Evolutionary conservation across 1,140 invertebrate species (phyloP), one percentile per base, ranked within the genome.

Genomic region (Leptestheria dahalacensis): DNA sequence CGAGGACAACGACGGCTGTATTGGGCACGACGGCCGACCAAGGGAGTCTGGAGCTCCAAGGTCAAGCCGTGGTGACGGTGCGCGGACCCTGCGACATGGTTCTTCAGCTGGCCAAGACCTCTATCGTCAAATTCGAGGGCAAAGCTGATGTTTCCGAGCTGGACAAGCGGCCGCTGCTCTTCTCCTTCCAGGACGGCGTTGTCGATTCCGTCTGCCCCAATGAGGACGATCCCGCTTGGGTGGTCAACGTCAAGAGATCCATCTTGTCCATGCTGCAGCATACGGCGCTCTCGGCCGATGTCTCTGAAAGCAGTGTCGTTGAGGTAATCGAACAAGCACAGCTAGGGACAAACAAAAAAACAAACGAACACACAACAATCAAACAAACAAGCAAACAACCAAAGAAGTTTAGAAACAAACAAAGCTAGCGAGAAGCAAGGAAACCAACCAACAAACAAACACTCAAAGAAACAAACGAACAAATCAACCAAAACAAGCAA

Each of bases 211-310:
- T 91, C 18, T 91, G 88, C 69, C 85, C 88, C 0, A 68, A 79
- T 6, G 67, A 73, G 2, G 67, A 70, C 1, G 91, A 95, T 66
- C 73, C 79, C 6, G 74, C 78, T 2, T 92, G 87, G 85, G 81
- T 82, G 1, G 75, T 93, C 55, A 96, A 96, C 72, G 80, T 94
- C 68, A 94, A 94, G 70, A 79, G 84, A 64, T 91, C 86, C 26
- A 76, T 92, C 11, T 69, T 96, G 3, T 90, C 90, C 0, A 79
- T 89, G 63, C 78, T 94, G 50, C 91, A 95, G 67, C 95, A 94
- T 68, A 83, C 83, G 25, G 92, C 93, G 87, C 77, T 79, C 59
- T 75, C 88, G 55, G 85, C 93, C 52, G 88, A 91, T 66, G 78
- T 88, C 10, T 83, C 55, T 29, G 61, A 62, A 33, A 51, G 18